Base-by-base conservation (phyloP, 2,113 vertebrate species). In the Himantopus leucocephalus region DNA sequence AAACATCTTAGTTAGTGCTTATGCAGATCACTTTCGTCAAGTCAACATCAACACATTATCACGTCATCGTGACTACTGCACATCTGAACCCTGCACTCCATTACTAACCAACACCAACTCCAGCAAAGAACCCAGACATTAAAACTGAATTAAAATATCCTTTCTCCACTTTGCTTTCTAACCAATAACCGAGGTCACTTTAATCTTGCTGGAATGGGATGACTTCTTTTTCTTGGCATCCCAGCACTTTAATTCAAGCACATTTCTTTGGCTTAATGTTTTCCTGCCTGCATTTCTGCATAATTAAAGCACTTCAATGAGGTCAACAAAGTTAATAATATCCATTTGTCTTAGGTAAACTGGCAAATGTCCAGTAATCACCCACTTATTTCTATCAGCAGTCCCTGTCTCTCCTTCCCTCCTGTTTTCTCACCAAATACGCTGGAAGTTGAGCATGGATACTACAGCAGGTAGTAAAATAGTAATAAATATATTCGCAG, bases 401-500 rank as follows among this genome's bases (percentile, higher is more conserved):
- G 27, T 47, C 26, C 66, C 48, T 66, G 47, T 62, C 20, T 45
- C 27, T 83, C 35, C 23, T 52, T 73, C 75, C 39, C 56, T 88
- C 76, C 47, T 78, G 48, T 39, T 85, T 96, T 95, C 96, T 91
- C 45, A 76, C 71, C n/a, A 95, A 89, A 90, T 34, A 35, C 3
- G 6, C 26, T 94, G 87, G 84, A 96, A 92, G 71, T 71, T 85
- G 58, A 96, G 59, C 48, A 77, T 92, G 62, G 77, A 95, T 92
- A 71, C 67, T 79, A 85, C n/a, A 74, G 84, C 58, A 95, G 63
- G 74, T 90, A 96, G 87, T 96, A 96, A 96, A 97, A 90, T 59
- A 95, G 83, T 45, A 97, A 97, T 96, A 97, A 96, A 95, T 92
- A 95, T 16, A 88, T 88, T 88, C 90, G 75, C 91, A 92, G 94